phyloP scores from a whole-genome alignment of 2,113 vertebrate genomes.

The Prionailurus bengalensis region DNA sequence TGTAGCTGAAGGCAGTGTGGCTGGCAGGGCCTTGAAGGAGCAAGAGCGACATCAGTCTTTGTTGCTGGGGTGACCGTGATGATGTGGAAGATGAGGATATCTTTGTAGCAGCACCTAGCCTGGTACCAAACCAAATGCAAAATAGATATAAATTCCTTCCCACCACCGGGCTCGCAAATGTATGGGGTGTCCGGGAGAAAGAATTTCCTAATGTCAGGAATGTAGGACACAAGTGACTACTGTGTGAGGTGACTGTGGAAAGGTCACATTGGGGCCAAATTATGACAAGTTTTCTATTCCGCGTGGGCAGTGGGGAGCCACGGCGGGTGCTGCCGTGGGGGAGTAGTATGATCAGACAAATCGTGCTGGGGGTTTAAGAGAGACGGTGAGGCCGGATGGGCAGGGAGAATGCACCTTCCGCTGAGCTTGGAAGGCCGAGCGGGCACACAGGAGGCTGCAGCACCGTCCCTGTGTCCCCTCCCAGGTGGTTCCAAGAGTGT shows the following conservation, averaged over 20 bases:
- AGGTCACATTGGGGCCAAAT: not conserved
- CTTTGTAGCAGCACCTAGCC: not conserved
- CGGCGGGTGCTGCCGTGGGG: not conserved
- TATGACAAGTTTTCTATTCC: not conserved
- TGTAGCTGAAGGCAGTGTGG: rapidly evolving
- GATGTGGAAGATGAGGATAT: not conserved
- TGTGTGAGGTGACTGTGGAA: not conserved
- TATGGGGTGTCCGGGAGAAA: not conserved
- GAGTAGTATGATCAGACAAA: not conserved
- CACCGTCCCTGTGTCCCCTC: not conserved
- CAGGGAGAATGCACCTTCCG: not conserved
- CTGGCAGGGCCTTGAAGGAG: not conserved
- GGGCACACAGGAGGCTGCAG: rapidly evolving
- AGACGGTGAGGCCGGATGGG: not conserved
- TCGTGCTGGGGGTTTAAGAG: not conserved
- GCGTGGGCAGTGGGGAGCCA: not conserved
- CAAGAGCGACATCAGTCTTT: not conserved
- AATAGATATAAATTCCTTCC: not conserved
- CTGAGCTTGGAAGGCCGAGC: not conserved
- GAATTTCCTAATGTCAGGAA: not conserved
- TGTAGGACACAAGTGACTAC: not conserved
- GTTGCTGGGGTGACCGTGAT: not conserved
- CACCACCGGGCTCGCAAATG: not conserved
- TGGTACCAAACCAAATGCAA: not conserved
- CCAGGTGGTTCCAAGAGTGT: constrained; percentile 87